Conservation (phyloP, 2,113 vertebrate species). For the Hemicordylus capensis region DNA sequence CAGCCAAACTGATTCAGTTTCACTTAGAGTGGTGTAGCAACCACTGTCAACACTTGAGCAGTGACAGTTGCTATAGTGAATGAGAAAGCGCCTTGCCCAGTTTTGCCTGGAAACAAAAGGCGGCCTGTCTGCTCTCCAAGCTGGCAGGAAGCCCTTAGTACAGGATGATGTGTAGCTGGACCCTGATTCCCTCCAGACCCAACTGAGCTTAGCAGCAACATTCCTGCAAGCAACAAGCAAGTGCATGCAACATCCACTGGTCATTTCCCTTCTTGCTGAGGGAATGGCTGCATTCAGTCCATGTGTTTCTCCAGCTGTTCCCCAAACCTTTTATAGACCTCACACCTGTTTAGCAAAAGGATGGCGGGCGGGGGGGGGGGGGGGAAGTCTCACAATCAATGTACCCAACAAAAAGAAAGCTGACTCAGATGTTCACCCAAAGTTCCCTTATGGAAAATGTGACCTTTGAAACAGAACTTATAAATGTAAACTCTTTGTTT, state of each 20-base stretch:
- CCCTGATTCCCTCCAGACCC: conserved; percentile 26
- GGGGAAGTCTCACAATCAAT: not conserved
- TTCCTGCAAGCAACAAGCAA: conserved; percentile 56
- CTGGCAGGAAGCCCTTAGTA: conserved; percentile 60
- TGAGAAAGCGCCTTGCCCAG: conserved; percentile 59
- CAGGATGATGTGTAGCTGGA: conserved; percentile 55
- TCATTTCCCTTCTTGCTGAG: conserved; percentile 40
- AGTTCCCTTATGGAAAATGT: conserved; percentile 32
- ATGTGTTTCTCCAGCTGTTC: conserved; percentile 61
- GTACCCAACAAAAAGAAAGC: not conserved
- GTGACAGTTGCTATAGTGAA: conserved; percentile 73
- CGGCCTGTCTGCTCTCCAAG: conserved; percentile 64
- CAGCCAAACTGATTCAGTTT: conserved; percentile 70
- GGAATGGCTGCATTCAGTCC: conserved; percentile 33
- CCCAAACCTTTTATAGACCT: conserved; percentile 19
- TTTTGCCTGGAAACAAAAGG: conserved; percentile 67
- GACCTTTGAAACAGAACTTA: not conserved
- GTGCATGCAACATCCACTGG: conserved; percentile 20
- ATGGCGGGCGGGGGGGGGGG: not conserved
- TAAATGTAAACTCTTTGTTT: not conserved
- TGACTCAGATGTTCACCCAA: conserved; percentile 19
- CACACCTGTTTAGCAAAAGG: conserved; percentile 54
- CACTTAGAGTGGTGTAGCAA: conserved; percentile 58
- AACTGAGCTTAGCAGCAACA: conserved; percentile 13
- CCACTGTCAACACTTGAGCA: conserved; percentile 67